Evolutionary conservation across 2,113 vertebrate species (phyloP), one percentile per base, ranked within the genome.

Genomic region (Bufo gargarizans): DNA sequence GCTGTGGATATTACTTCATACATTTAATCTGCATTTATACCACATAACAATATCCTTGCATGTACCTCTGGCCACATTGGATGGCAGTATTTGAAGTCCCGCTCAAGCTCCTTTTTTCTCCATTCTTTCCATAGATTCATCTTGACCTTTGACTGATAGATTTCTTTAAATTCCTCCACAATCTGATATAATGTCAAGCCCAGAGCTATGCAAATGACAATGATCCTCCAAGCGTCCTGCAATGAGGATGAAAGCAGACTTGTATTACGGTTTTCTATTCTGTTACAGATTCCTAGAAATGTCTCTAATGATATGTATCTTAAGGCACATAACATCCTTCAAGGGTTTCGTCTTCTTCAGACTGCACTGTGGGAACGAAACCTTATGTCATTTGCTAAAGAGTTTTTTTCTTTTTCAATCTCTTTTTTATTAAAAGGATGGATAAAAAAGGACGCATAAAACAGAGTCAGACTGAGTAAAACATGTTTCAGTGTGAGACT

Each of bases 1-100:
- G 53, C 5, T 53, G 5, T 53, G 9, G 53, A 53, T 53, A 9
- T 53, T 53, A 53, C 53, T 33, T 33, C 33, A 33, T 33, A 33
- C 33, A 33, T 33, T 33, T 33, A 33, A 53, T 53, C 53, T 53
- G 53, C 5, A 6, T 6, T 6, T 53, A 53, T 9, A 2, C 53
- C 53, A 53, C 9, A 53, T 53, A 9, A 17, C 17, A 61, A n/a
- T 58, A 16, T 4, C 53, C 45, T 11, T 45, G 33, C 33, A 45
- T 50, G 9, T 89, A 90, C 90, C 90, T 90, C 88, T 17, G 85
- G 88, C 90, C 90, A 90, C 59, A 85, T 77, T 8, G 90, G 90
- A 82, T 90, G 90, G 33, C 88, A 89, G n/a, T 78, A 82, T 63
- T 84, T 90, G 4, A 87, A 56, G 65, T 90, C 90, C 50, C 81